Evolutionary conservation across 1,140 invertebrate species (phyloP).

Genomic region (Drosophila grimshawi): DNA sequence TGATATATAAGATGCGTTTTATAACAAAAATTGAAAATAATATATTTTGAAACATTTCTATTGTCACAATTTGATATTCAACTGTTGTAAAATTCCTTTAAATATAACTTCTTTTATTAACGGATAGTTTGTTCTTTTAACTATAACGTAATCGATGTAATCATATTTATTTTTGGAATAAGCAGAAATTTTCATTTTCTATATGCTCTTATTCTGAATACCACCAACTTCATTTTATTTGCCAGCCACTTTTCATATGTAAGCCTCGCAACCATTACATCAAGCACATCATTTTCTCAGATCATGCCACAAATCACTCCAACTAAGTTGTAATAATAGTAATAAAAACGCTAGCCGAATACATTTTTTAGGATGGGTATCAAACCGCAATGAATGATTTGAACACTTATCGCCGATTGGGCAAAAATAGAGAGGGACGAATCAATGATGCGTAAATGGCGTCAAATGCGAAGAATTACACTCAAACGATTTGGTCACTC

Average conservation of each 20-base stretch:
- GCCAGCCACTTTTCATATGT: not conserved
- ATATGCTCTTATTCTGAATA: too few species aligned
- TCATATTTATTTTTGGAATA: too few species aligned
- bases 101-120: too few species aligned
- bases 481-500: conserved; percentile 46
- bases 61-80: too few species aligned
- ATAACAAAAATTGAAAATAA: too few species aligned
- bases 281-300: conserved; percentile 1
- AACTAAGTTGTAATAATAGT: not conserved
- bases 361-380: not conserved
- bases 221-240: not conserved
- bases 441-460: conserved; percentile 61
- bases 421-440: conserved; percentile 6
- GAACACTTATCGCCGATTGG: conserved; percentile 11
- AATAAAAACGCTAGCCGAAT: not conserved
- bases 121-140: too few species aligned
- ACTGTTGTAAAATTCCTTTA: too few species aligned
- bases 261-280: not conserved
- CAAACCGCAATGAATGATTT: conserved; percentile 42
- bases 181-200: too few species aligned
- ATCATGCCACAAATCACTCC: conserved; percentile 9
- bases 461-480: conserved; percentile 62
- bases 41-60: too few species aligned
- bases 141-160: too few species aligned
- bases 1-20: too few species aligned